Percentiles rank a stretch among this genome's conserved stretches.
phyloP scores from a whole-genome alignment of 2,113 vertebrate genomes.

The Sceloporus tristichus region DNA sequence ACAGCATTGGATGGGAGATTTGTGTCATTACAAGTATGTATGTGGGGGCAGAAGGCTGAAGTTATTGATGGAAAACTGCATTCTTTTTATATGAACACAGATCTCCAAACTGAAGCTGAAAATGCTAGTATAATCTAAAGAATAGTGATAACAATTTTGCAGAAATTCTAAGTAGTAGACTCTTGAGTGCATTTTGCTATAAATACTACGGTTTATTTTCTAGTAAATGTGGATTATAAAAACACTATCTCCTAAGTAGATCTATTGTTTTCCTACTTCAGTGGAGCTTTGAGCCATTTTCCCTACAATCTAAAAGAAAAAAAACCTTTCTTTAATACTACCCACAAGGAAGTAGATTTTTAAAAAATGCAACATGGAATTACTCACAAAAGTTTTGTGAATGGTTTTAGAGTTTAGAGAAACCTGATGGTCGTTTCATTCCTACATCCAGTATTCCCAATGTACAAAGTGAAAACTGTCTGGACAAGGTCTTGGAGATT shows the following conservation, averaged over 20 bases:
- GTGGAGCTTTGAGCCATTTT: background rate
- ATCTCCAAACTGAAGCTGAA: background rate
- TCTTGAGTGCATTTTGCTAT: background rate
- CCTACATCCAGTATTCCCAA: background rate
- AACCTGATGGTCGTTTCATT: background rate
- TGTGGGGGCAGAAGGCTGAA: background rate
- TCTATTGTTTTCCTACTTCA: background rate
- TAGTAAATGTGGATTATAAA: background rate
- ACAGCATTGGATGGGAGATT: background rate
- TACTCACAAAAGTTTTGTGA: background rate
- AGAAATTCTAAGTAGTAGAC: background rate
- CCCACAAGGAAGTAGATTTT: background rate
- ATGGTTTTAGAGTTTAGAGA: background rate
- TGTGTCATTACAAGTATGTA: background rate
- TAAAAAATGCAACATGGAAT: background rate
- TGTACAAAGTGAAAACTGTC: background rate
- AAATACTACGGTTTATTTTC: background rate
- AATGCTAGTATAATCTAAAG: background rate
- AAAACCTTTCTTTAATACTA: too few relatives aligned
- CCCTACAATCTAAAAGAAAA: background rate
- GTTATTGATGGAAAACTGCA: too few relatives aligned
- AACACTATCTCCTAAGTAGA: background rate
- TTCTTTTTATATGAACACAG: background rate
- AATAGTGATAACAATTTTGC: background rate
- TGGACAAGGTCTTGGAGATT: conserved; percentile 10